phyloP scores from a whole-genome alignment of 2,113 vertebrate genomes.

The Tupaia tana region DNA sequence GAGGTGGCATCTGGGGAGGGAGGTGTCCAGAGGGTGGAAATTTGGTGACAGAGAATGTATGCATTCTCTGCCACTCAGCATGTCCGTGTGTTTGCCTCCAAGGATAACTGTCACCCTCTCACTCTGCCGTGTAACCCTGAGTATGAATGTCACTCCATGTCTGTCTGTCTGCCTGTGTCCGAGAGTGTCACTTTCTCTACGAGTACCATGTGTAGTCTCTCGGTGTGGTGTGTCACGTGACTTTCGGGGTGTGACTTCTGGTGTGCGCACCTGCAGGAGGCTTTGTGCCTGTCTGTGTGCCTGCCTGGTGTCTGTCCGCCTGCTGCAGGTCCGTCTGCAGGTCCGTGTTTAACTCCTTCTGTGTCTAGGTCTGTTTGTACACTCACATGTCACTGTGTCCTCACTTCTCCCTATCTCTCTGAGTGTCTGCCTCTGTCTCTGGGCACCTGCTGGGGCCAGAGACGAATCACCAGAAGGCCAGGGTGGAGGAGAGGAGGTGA shows the following conservation, averaged over 20 bases:
- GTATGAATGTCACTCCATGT: background rate
- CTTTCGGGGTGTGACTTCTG: background rate
- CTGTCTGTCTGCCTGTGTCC: background rate
- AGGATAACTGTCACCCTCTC: background rate
- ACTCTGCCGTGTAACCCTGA: background rate
- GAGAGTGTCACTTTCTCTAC: background rate
- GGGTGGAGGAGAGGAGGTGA: background rate
- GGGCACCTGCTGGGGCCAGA: background rate
- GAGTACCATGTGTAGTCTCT: background rate
- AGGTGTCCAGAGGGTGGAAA: background rate
- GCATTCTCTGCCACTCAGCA: background rate
- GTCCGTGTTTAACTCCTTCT: background rate
- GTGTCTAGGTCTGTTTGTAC: background rate
- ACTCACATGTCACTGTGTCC: background rate
- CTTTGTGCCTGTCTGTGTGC: background rate
- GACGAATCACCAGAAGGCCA: conserved; percentile 3
- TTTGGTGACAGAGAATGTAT: background rate
- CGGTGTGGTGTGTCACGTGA: background rate
- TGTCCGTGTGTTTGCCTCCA: background rate
- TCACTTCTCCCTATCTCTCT: background rate
- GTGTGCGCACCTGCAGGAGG: background rate
- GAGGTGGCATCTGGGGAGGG: background rate
- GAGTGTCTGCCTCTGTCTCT: conserved; percentile 28
- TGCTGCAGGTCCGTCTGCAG: background rate
- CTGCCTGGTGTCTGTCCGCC: background rate